Conservation (phyloP, 2,113 vertebrate genomes). For the Oophaga pumilio region DNA sequence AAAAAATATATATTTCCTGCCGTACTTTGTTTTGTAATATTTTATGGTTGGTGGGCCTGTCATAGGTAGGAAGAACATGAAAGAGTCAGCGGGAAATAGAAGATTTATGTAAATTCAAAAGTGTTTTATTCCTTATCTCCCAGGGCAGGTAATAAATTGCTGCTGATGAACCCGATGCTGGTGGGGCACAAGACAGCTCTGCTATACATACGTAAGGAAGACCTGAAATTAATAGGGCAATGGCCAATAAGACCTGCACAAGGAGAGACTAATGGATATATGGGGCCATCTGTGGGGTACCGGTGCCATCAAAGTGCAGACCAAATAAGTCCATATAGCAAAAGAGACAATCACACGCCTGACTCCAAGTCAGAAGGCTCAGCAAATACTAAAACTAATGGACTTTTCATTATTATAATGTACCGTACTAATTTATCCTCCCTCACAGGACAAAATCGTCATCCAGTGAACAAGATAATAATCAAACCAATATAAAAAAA, state of each 20-base stretch:
- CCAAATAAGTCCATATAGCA: too few relatives aligned
- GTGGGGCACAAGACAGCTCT: background rate
- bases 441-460: background rate
- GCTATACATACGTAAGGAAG: background rate
- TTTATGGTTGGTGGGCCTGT: constrained; percentile 3
- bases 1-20: background rate
- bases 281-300: too few relatives aligned
- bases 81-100: background rate
- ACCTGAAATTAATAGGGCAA: too few relatives aligned
- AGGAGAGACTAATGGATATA: too few relatives aligned
- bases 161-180: background rate
- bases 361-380: too few relatives aligned
- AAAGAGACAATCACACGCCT: too few relatives aligned
- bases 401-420: too few relatives aligned
- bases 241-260: too few relatives aligned
- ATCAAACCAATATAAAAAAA: background rate
- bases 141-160: background rate
- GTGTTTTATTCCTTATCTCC: background rate
- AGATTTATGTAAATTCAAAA: constrained; percentile 24
- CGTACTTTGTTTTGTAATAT: constrained; percentile 14
- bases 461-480: too few relatives aligned
- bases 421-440: background rate
- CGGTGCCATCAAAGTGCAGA: too few relatives aligned
- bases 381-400: too few relatives aligned
- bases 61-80: background rate